phyloP scores from a whole-genome alignment of 2,113 vertebrate species.

The Mesembrinibis cayennensis region DNA sequence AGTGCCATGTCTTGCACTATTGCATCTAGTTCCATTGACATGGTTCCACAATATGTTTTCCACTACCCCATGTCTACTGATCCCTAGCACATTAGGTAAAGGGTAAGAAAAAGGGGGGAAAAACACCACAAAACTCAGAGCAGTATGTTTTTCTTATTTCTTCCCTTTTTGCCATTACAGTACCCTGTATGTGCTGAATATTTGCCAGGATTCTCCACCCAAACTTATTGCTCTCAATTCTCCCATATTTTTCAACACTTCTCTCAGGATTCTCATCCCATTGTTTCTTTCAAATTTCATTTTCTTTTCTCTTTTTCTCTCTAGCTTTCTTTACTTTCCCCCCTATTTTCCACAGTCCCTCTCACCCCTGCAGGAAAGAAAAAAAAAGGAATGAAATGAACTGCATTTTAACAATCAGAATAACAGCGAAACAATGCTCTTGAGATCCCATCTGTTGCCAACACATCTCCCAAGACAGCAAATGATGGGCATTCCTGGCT shows the following conservation, averaged over 20 bases:
- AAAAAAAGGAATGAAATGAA: conserved; percentile 38
- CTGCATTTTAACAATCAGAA: conserved; percentile 61
- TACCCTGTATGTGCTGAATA: neutral
- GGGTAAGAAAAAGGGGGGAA: neutral
- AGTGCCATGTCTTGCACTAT: neutral
- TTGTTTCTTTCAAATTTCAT: conserved; percentile 35
- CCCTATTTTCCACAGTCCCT: conserved; percentile 30
- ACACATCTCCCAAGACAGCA: conserved; percentile 66
- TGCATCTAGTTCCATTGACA: neutral
- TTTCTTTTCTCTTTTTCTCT: conserved; percentile 15
- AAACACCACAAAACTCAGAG: neutral
- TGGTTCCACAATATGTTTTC: neutral
- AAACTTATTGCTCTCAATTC: neutral
- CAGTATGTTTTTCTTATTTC: neutral
- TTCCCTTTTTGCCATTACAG: neutral
- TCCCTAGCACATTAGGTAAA: neutral
- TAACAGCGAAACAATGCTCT: conserved; percentile 61
- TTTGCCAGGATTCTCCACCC: conserved; percentile 22
- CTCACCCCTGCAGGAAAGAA: conserved; percentile 21
- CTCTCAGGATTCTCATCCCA: neutral
- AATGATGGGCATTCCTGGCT: conserved; percentile 70
- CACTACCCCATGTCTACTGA: neutral
- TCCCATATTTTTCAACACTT: neutral
- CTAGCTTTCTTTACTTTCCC: conserved; percentile 1
- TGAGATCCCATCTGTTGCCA: conserved; percentile 68